Evolutionary conservation across 2,113 vertebrate genomes (phyloP), one percentile per base, ranked within the genome.

Genomic region (Cheirogaleus medius): DNA sequence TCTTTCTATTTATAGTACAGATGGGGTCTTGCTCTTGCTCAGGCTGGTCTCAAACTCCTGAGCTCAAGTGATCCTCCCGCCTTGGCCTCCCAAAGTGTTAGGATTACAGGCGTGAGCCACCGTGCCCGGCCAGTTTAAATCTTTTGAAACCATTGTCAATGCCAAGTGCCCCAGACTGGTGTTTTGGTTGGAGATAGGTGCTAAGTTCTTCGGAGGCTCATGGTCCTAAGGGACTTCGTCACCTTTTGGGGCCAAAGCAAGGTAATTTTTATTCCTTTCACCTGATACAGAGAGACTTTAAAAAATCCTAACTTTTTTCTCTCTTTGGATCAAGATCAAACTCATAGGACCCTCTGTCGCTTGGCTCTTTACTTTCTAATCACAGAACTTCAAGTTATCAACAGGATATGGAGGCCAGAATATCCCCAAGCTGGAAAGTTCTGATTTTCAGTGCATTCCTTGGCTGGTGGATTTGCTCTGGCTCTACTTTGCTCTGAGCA

Each of bases 291-390:
- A 93, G 23, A 63, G 8, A 85, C 11, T 39, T 60, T 14, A 32
- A 88, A 84, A 83, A 44, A 80, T 27, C 37, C 21, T 47, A 27
- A 29, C 5, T 60, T 54, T 68, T 32, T 73, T 47, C 25, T 91
- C 56, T 91, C 29, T 89, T 34, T 63, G 39, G 90, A 63, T 94
- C 80, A 86, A 87, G 84, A 86, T 82, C 32, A 49, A 76, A 81
- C 47, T 85, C 42, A 29, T 8, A 69, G 27, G 78, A 87, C 25
- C 12, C n/a, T n/a, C 78, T 71, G 80, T 77, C 12, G 52, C 23
- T n/a, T 49, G 47, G 49, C 39, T 66, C 89, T 91, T 88, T 56
- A 88, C 34, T 89, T 92, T 85, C 68, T 77, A n/a, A n/a, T 47
- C 21, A 44, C 69, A 86, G 86, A 37, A 81, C 18, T 95, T 92